Percentiles rank a stretch among this genome's conserved stretches.
Evolutionary conservation across 2,888 invertebrate genomes (phyloP).

Genomic region (Drosophila cognata): DNA sequence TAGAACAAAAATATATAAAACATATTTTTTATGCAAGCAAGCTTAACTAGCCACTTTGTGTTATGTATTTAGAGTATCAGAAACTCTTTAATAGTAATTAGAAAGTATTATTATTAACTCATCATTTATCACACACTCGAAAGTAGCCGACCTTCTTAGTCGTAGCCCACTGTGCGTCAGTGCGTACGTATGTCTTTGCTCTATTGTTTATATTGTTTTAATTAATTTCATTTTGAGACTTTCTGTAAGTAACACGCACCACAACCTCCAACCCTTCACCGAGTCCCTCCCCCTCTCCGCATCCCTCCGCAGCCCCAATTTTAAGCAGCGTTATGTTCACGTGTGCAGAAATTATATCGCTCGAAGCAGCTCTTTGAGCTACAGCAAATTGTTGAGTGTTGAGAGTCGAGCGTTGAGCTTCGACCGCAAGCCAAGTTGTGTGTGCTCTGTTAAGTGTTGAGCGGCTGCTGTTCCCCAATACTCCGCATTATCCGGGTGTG

Average conservation of each 20-base stretch:
- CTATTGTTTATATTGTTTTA: constrained; percentile 73
- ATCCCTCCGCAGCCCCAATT: not conserved
- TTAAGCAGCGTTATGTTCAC: constrained; percentile 50
- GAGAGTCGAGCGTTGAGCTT: constrained; percentile 26
- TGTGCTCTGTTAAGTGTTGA: constrained; percentile 64
- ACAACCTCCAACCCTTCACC: constrained; percentile 13
- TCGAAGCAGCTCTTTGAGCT: constrained; percentile 46
- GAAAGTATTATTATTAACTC: not conserved
- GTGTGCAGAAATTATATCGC: constrained; percentile 66
- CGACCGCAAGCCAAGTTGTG: constrained; percentile 67
- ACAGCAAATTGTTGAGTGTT: constrained; percentile 40
- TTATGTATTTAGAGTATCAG: not conserved
- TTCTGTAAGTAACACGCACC: constrained; percentile 42
- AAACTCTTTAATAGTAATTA: not conserved
- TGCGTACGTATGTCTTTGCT: constrained; percentile 40
- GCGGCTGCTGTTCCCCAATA: constrained; percentile 18
- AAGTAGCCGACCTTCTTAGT: not conserved
- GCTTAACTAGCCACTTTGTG: no score
- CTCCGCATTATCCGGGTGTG: not conserved
- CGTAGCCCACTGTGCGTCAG: constrained; percentile 31
- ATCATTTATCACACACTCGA: not conserved
- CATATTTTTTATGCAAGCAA: not conserved
- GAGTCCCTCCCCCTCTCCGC: not conserved
- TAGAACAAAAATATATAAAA: not conserved
- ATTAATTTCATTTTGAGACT: constrained; percentile 71